Evolutionary conservation across 92 coral and sea anemone species (phyloP), one percentile per base, ranked within the genome.

Genomic region (Parazoanthus darwini): DNA sequence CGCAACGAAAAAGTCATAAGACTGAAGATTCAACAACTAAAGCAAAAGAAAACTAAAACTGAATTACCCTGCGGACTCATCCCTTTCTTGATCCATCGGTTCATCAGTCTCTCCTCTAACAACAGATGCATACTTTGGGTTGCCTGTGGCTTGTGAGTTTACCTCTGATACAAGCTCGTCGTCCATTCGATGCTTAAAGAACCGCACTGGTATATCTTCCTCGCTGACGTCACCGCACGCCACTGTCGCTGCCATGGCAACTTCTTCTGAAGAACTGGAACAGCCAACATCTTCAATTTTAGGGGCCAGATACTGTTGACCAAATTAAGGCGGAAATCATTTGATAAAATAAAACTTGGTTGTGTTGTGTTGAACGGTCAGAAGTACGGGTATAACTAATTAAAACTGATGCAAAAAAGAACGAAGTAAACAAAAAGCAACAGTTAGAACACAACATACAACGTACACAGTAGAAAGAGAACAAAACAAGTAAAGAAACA

Each of bases 181-280:
- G 0, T 94, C 89, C 15, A 42, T 13, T 33, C 84, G 86, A 51
- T 93, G 75, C 5, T 87, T 86, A 7, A 94, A 48, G 77, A 91
- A 92, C 97, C 97, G 93, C 77, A 93, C 79, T 9, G 94, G 71
- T 0, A 96, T 91, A 42, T 96, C 97, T 26, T 89, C 91, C 74
- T 79, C 92, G 5, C 88, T 85, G 72, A 83, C 89, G 68, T 88
- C 86, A 56, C 93, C 93, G 85, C 97, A 91, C 3, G 90, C 93
- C 6, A 88, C 68, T 73, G 94, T 89, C 43, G 98, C 97, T 20
- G 98, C 98, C 22, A 93, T 22, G 23, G 92, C 93, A 81, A 90
- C 88, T 43, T 94, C 94, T 67, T 96, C 98, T 23, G 92, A 77
- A 14, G 70, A 91, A 22, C 82, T 91, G 72, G 86, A 91, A 67